A percentile compares a stretch with the other conserved stretches of the same genome.
Conservation (phyloP, 2,113 vertebrate species). For the Dasypus novemcinctus region DNA sequence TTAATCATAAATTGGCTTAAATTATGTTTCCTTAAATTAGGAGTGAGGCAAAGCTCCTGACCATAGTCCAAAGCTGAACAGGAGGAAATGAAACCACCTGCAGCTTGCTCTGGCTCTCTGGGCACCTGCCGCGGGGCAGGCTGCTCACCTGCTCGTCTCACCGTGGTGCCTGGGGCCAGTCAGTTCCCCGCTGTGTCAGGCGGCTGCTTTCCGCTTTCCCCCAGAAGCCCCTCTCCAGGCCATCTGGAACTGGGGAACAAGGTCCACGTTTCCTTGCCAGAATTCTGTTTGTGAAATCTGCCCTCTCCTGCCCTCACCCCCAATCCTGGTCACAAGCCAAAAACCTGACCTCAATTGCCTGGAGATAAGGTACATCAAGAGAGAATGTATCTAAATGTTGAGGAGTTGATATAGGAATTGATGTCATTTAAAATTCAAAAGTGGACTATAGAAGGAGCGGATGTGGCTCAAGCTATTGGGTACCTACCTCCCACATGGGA, state of each 20-base stretch:
- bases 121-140: slow-evolving; percentile 37
- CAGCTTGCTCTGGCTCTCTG: background rate
- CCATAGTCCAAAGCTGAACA: slow-evolving; percentile 23
- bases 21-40: slow-evolving; percentile 15
- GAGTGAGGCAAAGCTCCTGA: background rate
- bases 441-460: too few species aligned
- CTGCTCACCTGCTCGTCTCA: background rate
- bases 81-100: slow-evolving; percentile 30
- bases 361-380: background rate
- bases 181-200: background rate
- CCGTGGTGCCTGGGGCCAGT: background rate
- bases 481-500: too few species aligned
- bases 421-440: background rate
- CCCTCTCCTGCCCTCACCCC: background rate
- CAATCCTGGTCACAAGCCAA: background rate
- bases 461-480: too few species aligned
- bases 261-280: background rate
- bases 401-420: background rate
- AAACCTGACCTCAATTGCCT: background rate
- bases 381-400: background rate
- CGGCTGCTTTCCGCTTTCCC: background rate
- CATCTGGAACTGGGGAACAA: slow-evolving; percentile 53
- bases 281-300: slow-evolving; percentile 29
- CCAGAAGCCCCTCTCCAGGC: slow-evolving; percentile 12
- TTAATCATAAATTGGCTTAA: background rate